phyloP scores from a whole-genome alignment of 1,140 invertebrate species.

The Gonatopus flavifemur region DNA sequence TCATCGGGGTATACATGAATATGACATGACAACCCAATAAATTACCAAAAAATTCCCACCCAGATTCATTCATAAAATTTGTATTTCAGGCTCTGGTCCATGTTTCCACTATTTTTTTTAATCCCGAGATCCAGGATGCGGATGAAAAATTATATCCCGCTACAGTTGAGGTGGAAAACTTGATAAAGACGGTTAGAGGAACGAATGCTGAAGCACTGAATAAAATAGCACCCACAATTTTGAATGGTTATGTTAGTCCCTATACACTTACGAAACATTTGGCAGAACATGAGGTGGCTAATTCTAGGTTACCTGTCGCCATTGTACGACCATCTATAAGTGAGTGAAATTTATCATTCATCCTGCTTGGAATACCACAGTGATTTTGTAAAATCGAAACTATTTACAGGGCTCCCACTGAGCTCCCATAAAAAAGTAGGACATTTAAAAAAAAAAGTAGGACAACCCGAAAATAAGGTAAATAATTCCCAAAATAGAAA shows the following conservation, averaged over 20 bases:
- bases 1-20: no score
- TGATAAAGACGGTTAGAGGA: conserved; percentile 76
- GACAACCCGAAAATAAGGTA: no score
- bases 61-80: no score
- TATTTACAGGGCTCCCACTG: no score
- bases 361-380: not conserved
- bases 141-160: conserved; percentile 83
- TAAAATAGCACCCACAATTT: conserved; percentile 66
- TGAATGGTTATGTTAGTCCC: conserved; percentile 83
- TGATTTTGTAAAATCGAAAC: no score
- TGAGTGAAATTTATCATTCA: conserved; percentile 54
- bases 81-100: conserved; percentile 71
- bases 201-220: conserved; percentile 71
- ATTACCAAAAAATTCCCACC: no score
- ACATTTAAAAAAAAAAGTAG: no score
- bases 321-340: conserved; percentile 97
- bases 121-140: conserved; percentile 70
- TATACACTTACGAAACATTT: conserved; percentile 94
- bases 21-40: no score
- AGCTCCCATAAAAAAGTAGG: no score
- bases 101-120: conserved; percentile 89
- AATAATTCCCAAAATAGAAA: no score
- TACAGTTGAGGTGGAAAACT: conserved; percentile 77
- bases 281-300: conserved; percentile 84
- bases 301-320: conserved; percentile 76